phyloP scores from a whole-genome alignment of 2,888 invertebrate species.

The Agapetus fuscipes region DNA sequence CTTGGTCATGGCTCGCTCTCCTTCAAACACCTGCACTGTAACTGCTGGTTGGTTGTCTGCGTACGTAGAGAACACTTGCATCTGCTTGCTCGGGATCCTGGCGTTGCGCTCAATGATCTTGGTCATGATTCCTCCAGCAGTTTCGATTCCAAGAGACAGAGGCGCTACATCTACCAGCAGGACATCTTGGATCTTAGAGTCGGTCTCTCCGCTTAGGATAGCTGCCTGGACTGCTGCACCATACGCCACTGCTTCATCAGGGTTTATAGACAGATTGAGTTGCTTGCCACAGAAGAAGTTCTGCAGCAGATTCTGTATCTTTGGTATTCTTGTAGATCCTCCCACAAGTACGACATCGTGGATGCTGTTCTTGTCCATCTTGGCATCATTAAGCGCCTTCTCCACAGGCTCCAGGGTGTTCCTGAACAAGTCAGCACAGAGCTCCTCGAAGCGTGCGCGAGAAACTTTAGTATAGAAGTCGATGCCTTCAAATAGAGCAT shows the following conservation, averaged over 20 bases:
- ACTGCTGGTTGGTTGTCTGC: slow-evolving; percentile 95
- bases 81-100: slow-evolving; percentile 93
- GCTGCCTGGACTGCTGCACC: slow-evolving; percentile 96
- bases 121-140: slow-evolving; percentile 91
- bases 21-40: slow-evolving; percentile 93
- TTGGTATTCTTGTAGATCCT: slow-evolving; percentile 95
- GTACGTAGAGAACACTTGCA: slow-evolving; percentile 93
- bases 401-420: slow-evolving; percentile 73
- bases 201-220: slow-evolving; percentile 85
- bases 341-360: slow-evolving; percentile 91
- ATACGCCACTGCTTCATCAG: slow-evolving; percentile 95
- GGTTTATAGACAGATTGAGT: slow-evolving; percentile 92
- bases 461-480: slow-evolving; percentile 62
- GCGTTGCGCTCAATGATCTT: slow-evolving; percentile 94
- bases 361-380: slow-evolving; percentile 86
- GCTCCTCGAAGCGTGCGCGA: slow-evolving; percentile 67
- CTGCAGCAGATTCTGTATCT: slow-evolving; percentile 92
- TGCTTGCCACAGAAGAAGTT: slow-evolving; percentile 95
- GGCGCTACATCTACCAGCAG: slow-evolving; percentile 87
- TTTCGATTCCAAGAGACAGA: too few species aligned
- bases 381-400: slow-evolving; percentile 89
- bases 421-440: slow-evolving; percentile 61
- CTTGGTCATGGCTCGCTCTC: slow-evolving; percentile 91
- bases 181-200: slow-evolving; percentile 84
- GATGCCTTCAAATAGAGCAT: slow-evolving; percentile 63